Percentiles rank a stretch among this genome's conserved stretches.
These are phyloP conservation scores for Mohoua ochrocephala DNA, from an alignment of 2,113 vertebrate species.

Conservation along the genomic window DNA sequence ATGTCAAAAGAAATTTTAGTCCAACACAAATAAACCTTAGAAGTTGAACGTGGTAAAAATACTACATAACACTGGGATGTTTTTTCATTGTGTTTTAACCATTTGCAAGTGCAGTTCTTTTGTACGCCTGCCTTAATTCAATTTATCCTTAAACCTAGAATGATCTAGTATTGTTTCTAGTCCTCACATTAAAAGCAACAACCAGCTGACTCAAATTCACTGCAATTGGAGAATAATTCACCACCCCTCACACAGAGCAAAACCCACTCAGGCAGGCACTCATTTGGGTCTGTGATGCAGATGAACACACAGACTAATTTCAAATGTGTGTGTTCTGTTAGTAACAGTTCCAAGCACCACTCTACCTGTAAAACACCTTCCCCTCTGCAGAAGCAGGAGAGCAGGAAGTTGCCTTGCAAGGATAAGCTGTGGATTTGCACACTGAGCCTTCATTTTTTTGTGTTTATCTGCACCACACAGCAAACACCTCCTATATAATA, in stretches of 20 bases:
- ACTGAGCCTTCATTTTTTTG: neutral
- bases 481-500: neutral
- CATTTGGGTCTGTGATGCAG: neutral
- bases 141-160: neutral
- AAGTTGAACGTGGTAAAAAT: neutral
- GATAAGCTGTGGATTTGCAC: neutral
- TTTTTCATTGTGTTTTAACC: neutral
- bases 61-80: neutral
- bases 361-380: neutral
- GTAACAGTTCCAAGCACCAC: neutral
- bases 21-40: slow-evolving; percentile 4
- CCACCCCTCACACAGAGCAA: neutral
- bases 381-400: neutral
- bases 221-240: neutral
- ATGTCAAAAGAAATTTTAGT: neutral
- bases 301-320: neutral
- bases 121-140: neutral
- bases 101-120: neutral
- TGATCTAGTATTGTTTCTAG: neutral
- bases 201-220: neutral
- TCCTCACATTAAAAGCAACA: neutral
- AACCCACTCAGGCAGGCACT: neutral
- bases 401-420: neutral
- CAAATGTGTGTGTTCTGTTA: neutral
- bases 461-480: neutral